Base-by-base conservation (phyloP, 2,888 invertebrate genomes). In the Eumerus sabulonum region DNA sequence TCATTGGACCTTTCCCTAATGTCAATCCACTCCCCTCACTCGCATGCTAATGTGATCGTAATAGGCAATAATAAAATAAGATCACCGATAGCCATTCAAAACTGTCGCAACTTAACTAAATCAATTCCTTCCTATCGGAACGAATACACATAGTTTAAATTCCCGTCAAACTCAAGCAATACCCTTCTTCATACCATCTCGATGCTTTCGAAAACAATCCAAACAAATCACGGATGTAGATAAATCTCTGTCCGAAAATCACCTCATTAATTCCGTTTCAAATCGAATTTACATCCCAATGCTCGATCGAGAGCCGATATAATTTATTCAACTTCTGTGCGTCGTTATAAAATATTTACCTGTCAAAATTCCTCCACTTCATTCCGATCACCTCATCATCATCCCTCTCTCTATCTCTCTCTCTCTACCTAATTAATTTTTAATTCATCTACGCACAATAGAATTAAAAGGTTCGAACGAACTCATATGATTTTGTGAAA, bases 321-420 rank as follows among this genome's bases (percentile, higher is more conserved):
- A 74, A 74, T 79, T 68, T 64, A 79, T 79, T 73, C 63, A 79
- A 74, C 68, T 79, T 68, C 79, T 74, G 59, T 68, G n/a, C n/a
- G n/a, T 35, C 38, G 63, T 40, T 59, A 60, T 72, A 51, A 76
- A 71, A 60, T 59, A 68, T 68, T 9, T 68, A 38, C 38, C 38
- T 56, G 64, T 71, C 42, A 42, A 59, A 66, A 59, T n/a, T n/a
- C n/a, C n/a, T n/a, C n/a, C n/a, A n/a, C n/a, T n/a, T n/a, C n/a
- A n/a, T n/a, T n/a, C n/a, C n/a, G n/a, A 16, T 36, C 35, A 7
- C 7, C 7, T 27, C 27, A 4, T 4, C 27, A 27, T 27, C 3
- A 27, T 27, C 27, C 27, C 27, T n/a, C 27, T 2, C 27, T 27
- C n/a, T 27, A 27, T 7, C 27, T 2, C 27, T 4, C 2, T 16